Conservation (phyloP, 2,888 invertebrate genomes). For the Cheilosia soror region DNA sequence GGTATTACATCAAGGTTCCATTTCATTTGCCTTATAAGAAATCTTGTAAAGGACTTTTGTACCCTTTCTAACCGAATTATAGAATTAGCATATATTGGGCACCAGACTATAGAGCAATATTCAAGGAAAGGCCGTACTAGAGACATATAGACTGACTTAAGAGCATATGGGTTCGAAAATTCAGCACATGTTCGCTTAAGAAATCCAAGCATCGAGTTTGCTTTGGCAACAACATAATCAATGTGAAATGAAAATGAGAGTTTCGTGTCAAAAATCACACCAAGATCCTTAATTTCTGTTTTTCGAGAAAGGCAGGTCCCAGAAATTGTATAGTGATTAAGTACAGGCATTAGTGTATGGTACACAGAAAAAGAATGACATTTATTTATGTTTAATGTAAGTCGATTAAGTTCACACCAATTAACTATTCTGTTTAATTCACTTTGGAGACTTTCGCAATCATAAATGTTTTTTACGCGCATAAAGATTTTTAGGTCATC, state of each 20-base stretch:
- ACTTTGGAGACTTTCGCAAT: conserved; percentile 26
- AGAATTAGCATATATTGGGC: neutral
- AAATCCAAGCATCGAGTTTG: conserved; percentile 22
- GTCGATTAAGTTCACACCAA: neutral
- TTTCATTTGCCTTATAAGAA: conserved; percentile 4
- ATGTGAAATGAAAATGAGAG: conserved; percentile 12
- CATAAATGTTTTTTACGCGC: conserved; percentile 11
- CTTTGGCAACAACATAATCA: conserved; percentile 21
- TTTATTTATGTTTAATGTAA: neutral
- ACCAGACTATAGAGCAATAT: conserved; percentile 20
- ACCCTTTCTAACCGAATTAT: neutral
- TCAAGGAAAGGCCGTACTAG: conserved; percentile 21
- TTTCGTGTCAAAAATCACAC: conserved; percentile 33
- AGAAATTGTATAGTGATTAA: neutral
- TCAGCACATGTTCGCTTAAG: conserved; percentile 14
- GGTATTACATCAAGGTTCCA: neutral
- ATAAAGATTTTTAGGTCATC: conserved; percentile 26
- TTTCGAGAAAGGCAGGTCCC: neutral
- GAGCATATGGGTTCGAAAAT: conserved; percentile 25
- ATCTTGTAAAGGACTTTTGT: conserved; percentile 16
- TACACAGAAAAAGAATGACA: neutral
- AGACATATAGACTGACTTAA: conserved; percentile 19
- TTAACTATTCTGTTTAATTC: conserved; percentile 9
- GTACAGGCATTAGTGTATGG: neutral
- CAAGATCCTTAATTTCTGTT: conserved; percentile 24